Conservation (phyloP, 2,888 invertebrate species). For the Conus canariensis region DNA sequence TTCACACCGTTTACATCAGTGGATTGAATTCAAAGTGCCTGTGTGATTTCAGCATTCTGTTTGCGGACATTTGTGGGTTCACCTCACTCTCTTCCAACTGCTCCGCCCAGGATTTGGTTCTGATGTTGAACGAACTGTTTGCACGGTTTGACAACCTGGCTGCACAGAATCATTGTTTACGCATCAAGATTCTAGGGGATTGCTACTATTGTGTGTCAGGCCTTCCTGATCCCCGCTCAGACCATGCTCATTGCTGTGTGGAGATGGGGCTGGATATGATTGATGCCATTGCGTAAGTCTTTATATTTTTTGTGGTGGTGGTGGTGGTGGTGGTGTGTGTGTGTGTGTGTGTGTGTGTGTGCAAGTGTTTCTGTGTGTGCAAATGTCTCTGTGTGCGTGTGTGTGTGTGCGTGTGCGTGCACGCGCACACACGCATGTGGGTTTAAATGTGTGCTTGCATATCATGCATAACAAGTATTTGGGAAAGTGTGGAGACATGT, state of each 20-base stretch:
- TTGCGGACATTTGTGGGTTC: constrained; percentile 98
- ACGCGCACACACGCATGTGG: not conserved
- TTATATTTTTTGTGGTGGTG: not conserved
- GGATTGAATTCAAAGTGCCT: too few relatives aligned
- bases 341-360: not conserved
- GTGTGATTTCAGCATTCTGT: constrained; percentile 87
- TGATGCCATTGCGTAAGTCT: constrained; percentile 94
- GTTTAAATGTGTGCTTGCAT: too few relatives aligned
- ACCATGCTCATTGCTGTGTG: constrained; percentile 97
- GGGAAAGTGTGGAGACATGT: too few relatives aligned
- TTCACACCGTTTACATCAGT: too few relatives aligned
- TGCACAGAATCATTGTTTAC: constrained; percentile 94
- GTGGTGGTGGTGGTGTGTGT: not conserved
- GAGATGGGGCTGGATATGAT: constrained; percentile 99
- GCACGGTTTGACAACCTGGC: constrained; percentile 95
- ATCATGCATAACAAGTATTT: too few relatives aligned
- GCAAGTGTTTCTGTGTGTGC: not conserved
- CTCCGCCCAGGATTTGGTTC: constrained; percentile 96
- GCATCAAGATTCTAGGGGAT: constrained; percentile 96
- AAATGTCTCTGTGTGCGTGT: not conserved
- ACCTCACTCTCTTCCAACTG: constrained; percentile 89
- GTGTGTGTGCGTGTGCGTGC: not conserved
- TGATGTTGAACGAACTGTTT: constrained; percentile 96
- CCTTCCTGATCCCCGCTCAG: constrained; percentile 92
- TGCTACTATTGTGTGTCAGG: constrained; percentile 98